These are phyloP conservation scores for Diorhabda elongata DNA, from an alignment of 1,140 invertebrate genomes.

Conservation along the genomic window DNA sequence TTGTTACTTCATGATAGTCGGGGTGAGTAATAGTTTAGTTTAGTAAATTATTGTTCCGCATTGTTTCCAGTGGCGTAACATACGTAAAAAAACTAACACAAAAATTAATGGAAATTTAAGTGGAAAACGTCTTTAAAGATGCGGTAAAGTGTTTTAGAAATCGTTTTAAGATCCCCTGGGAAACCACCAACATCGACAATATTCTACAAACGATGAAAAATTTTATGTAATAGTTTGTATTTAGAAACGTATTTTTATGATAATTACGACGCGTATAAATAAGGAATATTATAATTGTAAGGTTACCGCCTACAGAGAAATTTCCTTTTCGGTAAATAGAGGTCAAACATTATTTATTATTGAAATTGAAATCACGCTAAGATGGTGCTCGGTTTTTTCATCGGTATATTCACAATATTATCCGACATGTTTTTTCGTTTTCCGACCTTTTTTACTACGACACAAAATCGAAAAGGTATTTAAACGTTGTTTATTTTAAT, in stretches of 20 bases:
- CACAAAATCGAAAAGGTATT: conserved; percentile 9
- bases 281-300: background rate
- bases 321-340: conserved; percentile 15
- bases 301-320: conserved; percentile 6
- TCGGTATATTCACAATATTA: conserved; percentile 1
- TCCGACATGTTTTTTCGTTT: conserved; percentile 15
- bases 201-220: background rate
- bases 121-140: no score
- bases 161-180: background rate
- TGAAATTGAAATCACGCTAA: background rate
- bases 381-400: conserved; percentile 11
- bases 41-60: no score
- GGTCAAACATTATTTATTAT: conserved; percentile 9
- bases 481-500: background rate
- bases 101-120: no score
- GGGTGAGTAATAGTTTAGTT: conserved; percentile 23
- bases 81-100: no score
- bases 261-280: background rate
- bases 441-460: conserved; percentile 14
- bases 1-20: conserved; percentile 27
- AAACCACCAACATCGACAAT: background rate
- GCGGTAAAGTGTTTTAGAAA: no score
- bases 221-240: background rate
- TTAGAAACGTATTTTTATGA: background rate
- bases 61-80: no score